Base-by-base conservation (phyloP, 2,113 vertebrate species). In the Scortum barcoo region DNA sequence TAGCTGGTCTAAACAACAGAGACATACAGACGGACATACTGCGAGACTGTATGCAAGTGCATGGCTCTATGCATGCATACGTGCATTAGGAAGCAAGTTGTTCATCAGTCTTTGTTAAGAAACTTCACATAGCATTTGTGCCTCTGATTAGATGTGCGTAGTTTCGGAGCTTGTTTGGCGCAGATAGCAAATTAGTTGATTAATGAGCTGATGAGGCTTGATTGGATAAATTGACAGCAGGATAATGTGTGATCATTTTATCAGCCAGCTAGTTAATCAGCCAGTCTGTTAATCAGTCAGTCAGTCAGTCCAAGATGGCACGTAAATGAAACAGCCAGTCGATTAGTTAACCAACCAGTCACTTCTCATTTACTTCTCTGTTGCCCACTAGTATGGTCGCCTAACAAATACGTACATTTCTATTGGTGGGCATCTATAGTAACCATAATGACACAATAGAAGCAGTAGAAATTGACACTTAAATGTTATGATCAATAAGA, bases 91-190 rank as follows among this genome's bases (percentile, higher is more conserved):
- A 70, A 63, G 78, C 12, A 9, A 76, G 33, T 28, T 54, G 60
- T 69, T 87, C 78, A 92, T 91, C 90, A 89, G 83, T 90, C 87
- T 84, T 78, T 66, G 76, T 82, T 85, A 80, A 53, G 82, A 88
- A 69, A 38, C 80, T 66, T 88, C 78, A 68, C 84, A 81, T 80
- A 83, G 84, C 66, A 80, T 88, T 89, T 86, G 80, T 78, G 67
- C 53, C 74, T 72, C 76, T 88, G 84, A 91, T 93, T 88, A 83
- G 80, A 87, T 71, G 71, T 50, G 67, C 10, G 71, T 61, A 73
- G 77, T 84, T 85, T 81, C 65, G 7, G 83, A 80, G 76, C 51
- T 51, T 82, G 80, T 88, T 89, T 87, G 80, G 26, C 80, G 86
- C 88, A 44, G 83, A 78, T 69, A 77, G 84, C 81, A 81, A 91